phyloP scores from a whole-genome alignment of 2,888 invertebrate species.

The Pocota personata region DNA sequence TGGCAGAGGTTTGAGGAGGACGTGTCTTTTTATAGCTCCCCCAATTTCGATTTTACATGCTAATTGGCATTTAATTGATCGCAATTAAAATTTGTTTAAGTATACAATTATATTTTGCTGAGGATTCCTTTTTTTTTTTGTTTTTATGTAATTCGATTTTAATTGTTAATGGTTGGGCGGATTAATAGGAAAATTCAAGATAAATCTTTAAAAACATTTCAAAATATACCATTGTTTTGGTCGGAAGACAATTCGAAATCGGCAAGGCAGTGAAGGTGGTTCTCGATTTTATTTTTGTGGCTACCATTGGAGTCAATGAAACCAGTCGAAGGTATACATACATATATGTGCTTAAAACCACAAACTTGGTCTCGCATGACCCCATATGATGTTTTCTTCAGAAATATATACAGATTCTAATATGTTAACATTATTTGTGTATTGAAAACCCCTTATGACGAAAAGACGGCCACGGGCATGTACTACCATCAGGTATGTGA shows the following conservation, averaged over 20 bases:
- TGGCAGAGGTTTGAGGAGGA: neutral
- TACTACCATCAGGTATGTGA: no score
- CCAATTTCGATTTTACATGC: neutral
- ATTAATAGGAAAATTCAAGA: neutral
- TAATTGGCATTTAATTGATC: conserved; percentile 26
- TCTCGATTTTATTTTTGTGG: neutral
- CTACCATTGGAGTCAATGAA: no score
- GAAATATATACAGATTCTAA: no score
- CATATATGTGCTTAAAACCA: no score
- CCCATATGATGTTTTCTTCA: no score
- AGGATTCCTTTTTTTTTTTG: neutral
- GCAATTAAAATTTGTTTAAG: conserved; percentile 32
- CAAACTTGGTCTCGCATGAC: no score
- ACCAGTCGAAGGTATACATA: no score
- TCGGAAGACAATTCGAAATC: neutral
- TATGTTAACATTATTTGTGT: no score
- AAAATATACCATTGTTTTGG: neutral
- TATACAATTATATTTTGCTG: conserved; percentile 6
- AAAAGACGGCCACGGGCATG: no score
- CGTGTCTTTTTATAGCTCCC: neutral
- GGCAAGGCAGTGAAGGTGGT: no score
- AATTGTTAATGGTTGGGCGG: neutral
- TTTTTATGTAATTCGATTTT: conserved; percentile 1
- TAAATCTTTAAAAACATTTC: no score
- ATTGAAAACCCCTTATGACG: no score